phyloP scores from a whole-genome alignment of 2,888 invertebrate genomes.

The Acronicta leporina region DNA sequence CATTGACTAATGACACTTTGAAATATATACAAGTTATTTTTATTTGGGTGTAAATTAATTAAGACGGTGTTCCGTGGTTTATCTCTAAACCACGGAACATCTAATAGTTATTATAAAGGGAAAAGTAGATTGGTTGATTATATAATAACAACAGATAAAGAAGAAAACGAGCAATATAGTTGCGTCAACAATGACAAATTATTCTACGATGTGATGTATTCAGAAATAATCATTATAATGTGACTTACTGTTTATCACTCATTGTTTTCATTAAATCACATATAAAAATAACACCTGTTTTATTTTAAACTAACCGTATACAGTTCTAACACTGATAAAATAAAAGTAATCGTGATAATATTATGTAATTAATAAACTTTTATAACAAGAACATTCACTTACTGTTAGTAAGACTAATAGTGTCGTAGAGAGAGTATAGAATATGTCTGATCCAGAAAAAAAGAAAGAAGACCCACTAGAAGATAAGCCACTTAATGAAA shows the following conservation, averaged over 20 bases:
- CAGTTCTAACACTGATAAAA: conserved; percentile 25
- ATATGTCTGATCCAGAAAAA: conserved; percentile 66
- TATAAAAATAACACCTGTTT: conserved; percentile 40
- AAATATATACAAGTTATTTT: too few relatives aligned
- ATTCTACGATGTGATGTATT: neutral
- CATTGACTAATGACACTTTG: too few relatives aligned
- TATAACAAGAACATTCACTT: conserved; percentile 29
- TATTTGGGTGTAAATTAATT: too few relatives aligned
- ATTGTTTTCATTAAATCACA: neutral
- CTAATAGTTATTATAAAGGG: too few relatives aligned
- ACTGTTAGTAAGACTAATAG: conserved; percentile 57
- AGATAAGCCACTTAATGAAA: conserved; percentile 71
- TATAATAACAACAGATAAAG: neutral
- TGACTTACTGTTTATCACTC: neutral
- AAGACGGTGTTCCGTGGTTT: too few relatives aligned
- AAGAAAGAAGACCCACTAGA: conserved; percentile 56
- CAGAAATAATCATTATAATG: neutral
- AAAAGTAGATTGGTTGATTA: neutral
- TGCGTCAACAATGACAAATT: neutral
- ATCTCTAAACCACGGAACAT: too few relatives aligned
- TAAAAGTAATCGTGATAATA: conserved; percentile 60
- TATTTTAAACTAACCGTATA: conserved; percentile 35
- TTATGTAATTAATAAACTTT: conserved; percentile 41
- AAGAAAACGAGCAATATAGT: neutral
- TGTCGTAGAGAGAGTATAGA: conserved; percentile 48